Percentiles rank a stretch among this genome's conserved stretches.
Conservation (phyloP, 2,888 invertebrate genomes). For the Dasypogon diadema region DNA sequence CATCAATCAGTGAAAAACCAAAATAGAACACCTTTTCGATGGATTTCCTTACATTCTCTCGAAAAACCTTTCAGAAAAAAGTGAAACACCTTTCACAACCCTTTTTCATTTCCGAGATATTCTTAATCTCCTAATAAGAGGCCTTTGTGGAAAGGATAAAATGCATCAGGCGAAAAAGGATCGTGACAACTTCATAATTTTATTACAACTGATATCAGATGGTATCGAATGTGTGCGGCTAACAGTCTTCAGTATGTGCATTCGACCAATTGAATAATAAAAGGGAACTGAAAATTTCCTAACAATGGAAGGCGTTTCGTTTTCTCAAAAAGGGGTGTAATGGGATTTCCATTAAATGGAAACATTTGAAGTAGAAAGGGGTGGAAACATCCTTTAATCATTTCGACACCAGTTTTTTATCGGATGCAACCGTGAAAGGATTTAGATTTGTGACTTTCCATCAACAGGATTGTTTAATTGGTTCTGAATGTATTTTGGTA, state of each 20-base stretch:
- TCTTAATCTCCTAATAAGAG: slow-evolving; percentile 1
- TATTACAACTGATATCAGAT: slow-evolving; percentile 20
- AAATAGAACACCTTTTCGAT: slow-evolving; percentile 43
- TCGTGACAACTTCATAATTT: slow-evolving; percentile 28
- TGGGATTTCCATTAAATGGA: slow-evolving; percentile 44
- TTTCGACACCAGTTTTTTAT: slow-evolving; percentile 16
- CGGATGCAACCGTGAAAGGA: background rate
- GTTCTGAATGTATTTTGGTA: background rate
- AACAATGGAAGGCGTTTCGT: slow-evolving; percentile 42
- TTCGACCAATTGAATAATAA: slow-evolving; percentile 38
- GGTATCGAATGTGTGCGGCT: slow-evolving; percentile 1
- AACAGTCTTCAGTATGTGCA: slow-evolving; percentile 7
- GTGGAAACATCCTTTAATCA: slow-evolving; percentile 41
- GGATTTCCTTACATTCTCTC: slow-evolving; percentile 13
- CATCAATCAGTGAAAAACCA: slow-evolving; percentile 44
- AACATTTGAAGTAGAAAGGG: slow-evolving; percentile 17
- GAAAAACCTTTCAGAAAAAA: background rate
- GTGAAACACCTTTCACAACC: slow-evolving; percentile 24
- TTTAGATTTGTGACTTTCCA: slow-evolving; percentile 1
- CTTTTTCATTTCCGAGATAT: slow-evolving; percentile 18
- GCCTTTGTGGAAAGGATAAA: background rate
- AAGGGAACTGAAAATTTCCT: background rate
- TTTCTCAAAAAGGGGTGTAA: slow-evolving; percentile 25
- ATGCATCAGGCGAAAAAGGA: background rate
- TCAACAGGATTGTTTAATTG: slow-evolving; percentile 19